Base-by-base conservation (phyloP, 2,797 vertebrate genomes). In the Leptatherina wallacei region DNA sequence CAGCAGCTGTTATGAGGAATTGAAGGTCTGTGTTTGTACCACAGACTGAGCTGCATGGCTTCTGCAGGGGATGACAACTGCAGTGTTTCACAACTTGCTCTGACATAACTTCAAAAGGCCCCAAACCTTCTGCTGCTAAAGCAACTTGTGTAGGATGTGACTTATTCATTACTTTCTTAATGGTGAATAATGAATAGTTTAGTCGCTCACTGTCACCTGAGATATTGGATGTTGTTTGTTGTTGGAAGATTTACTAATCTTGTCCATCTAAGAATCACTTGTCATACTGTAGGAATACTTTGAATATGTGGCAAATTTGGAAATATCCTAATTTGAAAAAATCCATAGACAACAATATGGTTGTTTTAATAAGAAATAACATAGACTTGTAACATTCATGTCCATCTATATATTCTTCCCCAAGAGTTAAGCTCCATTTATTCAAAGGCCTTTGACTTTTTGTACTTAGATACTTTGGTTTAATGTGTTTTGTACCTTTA, bases 11-110 rank as follows among this genome's bases (percentile, higher is more conserved):
- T 44, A 12, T 24, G n/a, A 14, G 59, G n/a, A 38, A 27, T 20
- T 44, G 20, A 22, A 62, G 8, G 30, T 24, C 32, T 75, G 3
- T 52, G 55, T 75, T 47, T 64, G 30, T n/a, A 20, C 6, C n/a
- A 3, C n/a, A 51, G 47, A 51, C n/a, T 9, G 47, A 4, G 20
- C 42, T 58, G 56, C 59, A 27, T 24, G 35, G 58, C 6, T 27
- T 38, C 22, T 69, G 16, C 57, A 51, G 22, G 3, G 10, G 16
- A 58, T 58, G 60, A 40, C 27, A 57, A 58, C 54, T 35, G 65
- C 4, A 58, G 14, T 35, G 52, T 29, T 61, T 70, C 56, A 65
- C 57, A 38, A 11, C 27, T 38, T 44, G 6, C 4, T 61, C 57
- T 49, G 27, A 61, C 33, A 33, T 12, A 27, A 51, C 42, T 13